Evolutionary conservation across 2,888 invertebrate genomes (phyloP), one percentile per base, ranked within the genome.

Genomic region (Eilema sororculum): DNA sequence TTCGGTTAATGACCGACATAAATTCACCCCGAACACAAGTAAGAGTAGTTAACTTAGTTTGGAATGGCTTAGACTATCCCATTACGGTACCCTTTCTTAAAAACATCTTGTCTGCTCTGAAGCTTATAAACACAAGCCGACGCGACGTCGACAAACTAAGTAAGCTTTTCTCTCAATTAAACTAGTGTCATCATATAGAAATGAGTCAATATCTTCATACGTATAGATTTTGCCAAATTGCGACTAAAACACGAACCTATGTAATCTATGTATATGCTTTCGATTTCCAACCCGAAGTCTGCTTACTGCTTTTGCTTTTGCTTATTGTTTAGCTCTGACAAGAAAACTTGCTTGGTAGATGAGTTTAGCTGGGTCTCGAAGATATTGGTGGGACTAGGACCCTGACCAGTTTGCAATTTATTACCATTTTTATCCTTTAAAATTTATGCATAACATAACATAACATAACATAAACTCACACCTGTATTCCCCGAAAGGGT

Each of bases 61-160:
- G 52, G 52, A n/a, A 52, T 52, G 52, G 52, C 52, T 52, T 25
- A n/a, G 12, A 66, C 59, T 72, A 61, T 60, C 46, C 52, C 52
- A 52, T 52, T 52, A n/a, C 20, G 8, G 52, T 52, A 52, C 52
- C 52, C 52, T 52, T 52, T 8, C 52, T 52, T n/a, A n/a, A 52
- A 52, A 52, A 52, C 8, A 52, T 52, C 68, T 46, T 16, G 33
- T 28, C 65, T 24, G 10, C 9, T 52, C n/a, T n/a, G 52, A 20
- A 46, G 20, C 20, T 46, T 46, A n/a, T n/a, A n/a, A 52, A 52
- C n/a, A 52, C 46, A 20, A 46, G 4, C 20, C 3, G 6, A 46
- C 5, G 46, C 3, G 6, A 46, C 5, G 46, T 20, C 46, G 20
- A 46, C 9, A 1, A 52, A 52, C n/a, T n/a, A 52, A 52, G 52